Base-by-base conservation (phyloP, 2,797 vertebrate species). In the Micropoecilia bifurca region DNA sequence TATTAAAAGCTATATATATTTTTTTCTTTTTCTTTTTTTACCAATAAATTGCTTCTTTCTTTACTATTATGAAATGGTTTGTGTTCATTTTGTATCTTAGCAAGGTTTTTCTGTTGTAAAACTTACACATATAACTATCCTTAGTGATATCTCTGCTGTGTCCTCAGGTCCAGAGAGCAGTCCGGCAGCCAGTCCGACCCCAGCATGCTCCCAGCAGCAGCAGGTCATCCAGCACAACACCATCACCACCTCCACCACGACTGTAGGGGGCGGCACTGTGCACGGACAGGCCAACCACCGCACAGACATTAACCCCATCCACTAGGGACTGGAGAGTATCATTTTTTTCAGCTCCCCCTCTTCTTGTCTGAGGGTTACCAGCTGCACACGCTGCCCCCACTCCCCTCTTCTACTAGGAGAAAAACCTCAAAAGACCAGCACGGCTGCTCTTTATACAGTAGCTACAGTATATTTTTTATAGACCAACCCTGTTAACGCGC, bases 191-290 rank as follows among this genome's bases (percentile, higher is more conserved):
- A 99, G 99, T 87, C 99, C 98, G 0, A 93, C 95, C 76, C 97
- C 97, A 59, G 96, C 95, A 45, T 98, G 98, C 92, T 97, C 98
- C 80, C 99, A 99, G 95, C 98, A 99, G 95, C 98, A 99, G 93
- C 99, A 99, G 92, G 98, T 99, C 96, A 99, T 99, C 93, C 99
- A 99, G 95, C 98, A 99, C 96, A 99, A 99, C 95, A 99, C 97
- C 96, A 98, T 99, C 95, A 99, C 97, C 53, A 99, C 99, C 87
- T 99, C 99, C 93, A 99, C 98, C 50, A 97, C 97, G 0, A 89
- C 94, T 41, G 95, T 97, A 96, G 97, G 97, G 89, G 97, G 97
- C 93, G 96, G 96, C 93, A 95, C 95, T 80, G 96, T 97, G 83
- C 97, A 97, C 79, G 97, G 96, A 82, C 97, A 97, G 90, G 95